These are phyloP conservation scores for Apostichopus japonicus DNA, from an alignment of 35 echinoderm and acorn worm species.

Conservation along the genomic window DNA sequence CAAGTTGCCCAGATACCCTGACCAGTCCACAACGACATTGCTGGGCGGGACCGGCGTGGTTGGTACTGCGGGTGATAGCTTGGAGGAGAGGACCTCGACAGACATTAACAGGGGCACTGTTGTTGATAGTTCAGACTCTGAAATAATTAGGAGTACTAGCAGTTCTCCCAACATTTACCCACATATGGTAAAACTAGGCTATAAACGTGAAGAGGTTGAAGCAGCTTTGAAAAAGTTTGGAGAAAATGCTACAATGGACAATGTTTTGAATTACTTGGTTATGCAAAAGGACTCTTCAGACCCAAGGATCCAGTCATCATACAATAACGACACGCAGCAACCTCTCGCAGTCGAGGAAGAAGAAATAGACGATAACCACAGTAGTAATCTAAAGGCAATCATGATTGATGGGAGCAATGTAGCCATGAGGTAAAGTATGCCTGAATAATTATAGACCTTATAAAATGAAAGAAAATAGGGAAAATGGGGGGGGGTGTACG, in stretches of 20 bases:
- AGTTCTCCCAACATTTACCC: neutral
- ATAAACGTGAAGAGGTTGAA: neutral
- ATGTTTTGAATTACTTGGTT: slow-evolving; percentile 4
- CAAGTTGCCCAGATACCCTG: slow-evolving; percentile 12
- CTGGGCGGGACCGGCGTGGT: slow-evolving; percentile 17
- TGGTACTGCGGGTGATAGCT: neutral
- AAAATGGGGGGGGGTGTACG: slow-evolving; percentile 1
- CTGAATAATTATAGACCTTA: neutral
- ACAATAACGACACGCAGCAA: neutral
- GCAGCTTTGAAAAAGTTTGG: slow-evolving; percentile 19
- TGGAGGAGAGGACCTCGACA: neutral
- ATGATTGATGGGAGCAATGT: slow-evolving; percentile 99
- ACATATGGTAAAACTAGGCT: slow-evolving; percentile 16
- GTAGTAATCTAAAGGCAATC: slow-evolving; percentile 76
- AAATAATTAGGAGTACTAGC: neutral
- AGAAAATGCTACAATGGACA: slow-evolving; percentile 28
- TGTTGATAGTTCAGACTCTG: neutral
- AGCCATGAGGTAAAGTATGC: slow-evolving; percentile 89
- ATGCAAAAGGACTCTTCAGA: slow-evolving; percentile 18
- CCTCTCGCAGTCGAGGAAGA: slow-evolving; percentile 9
- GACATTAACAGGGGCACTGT: neutral
- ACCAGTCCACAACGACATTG: slow-evolving; percentile 23
- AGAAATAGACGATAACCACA: slow-evolving; percentile 51
- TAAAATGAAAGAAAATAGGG: neutral
- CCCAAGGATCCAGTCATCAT: neutral